Percentiles rank a stretch among this genome's conserved stretches.
These are phyloP conservation scores for Allygus modestus DNA, from an alignment of 2,888 invertebrate species.

Conservation along the genomic window DNA sequence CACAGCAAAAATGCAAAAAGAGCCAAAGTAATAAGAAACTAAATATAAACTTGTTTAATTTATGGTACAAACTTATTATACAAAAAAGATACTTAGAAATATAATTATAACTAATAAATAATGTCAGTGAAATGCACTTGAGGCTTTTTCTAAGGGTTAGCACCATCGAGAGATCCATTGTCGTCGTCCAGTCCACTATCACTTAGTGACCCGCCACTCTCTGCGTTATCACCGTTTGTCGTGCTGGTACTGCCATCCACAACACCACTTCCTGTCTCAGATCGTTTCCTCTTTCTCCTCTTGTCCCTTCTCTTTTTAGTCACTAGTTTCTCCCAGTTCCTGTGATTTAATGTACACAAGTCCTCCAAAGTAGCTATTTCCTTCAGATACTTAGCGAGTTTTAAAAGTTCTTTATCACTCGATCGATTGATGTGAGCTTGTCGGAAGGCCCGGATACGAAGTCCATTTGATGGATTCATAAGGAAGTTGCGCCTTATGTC, in stretches of 20 bases:
- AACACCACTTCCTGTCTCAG: background rate
- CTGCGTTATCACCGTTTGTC: conserved; percentile 1
- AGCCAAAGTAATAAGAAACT: too few relatives aligned
- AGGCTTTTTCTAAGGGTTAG: background rate
- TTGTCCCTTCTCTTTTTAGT: conserved; percentile 64
- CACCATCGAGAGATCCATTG: conserved; percentile 25
- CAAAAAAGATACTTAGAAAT: background rate
- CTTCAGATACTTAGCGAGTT: conserved; percentile 88
- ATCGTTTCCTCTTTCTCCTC: conserved; percentile 55
- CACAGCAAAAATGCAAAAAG: too few relatives aligned
- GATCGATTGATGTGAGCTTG: conserved; percentile 93
- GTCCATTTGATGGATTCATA: conserved; percentile 97
- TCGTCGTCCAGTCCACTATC: conserved; percentile 16
- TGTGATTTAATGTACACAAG: conserved; percentile 91
- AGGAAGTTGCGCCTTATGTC: conserved; percentile 97
- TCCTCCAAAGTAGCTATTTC: conserved; percentile 90
- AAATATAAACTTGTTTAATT: background rate
- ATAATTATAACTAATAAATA: background rate
- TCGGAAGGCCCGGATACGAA: conserved; percentile 93
- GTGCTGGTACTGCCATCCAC: background rate
- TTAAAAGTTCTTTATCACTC: conserved; percentile 89
- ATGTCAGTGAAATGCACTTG: conserved; percentile 8
- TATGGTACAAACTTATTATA: conserved; percentile 4
- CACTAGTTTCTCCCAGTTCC: conserved; percentile 91
- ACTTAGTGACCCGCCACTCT: background rate